Base-by-base conservation (phyloP, 2,888 invertebrate genomes). In the Eumerus sabulonum region DNA sequence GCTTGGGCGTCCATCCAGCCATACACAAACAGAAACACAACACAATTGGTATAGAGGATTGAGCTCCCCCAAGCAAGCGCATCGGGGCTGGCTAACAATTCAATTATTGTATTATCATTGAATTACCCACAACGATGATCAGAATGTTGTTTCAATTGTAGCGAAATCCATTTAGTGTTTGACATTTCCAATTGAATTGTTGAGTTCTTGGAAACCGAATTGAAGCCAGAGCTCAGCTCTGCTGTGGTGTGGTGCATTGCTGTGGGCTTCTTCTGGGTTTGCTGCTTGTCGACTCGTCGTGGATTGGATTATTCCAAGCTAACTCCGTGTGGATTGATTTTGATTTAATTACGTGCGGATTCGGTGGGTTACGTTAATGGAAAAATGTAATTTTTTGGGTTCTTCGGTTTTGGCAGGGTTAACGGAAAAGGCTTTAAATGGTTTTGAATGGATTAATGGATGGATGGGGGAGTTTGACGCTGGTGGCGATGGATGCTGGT, bases 101-200 rank as follows among this genome's bases (percentile, higher is more conserved):
- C 36, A 76, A 53, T 64, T 64, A 70, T 44, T 63, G 47, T 36
- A 53, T 47, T 48, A 45, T 63, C 45, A 53, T 62, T 62, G 70
- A 42, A 70, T 50, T 48, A 54, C 48, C 54, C 40, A 13, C 42
- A 44, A 63, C n/a, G 50, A 44, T 36, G 71, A 70, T 54, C 48
- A 50, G 56, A 19, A 56, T 63, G 56, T 44, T 63, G 44, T 63
- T 63, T 38, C 71, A 47, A 63, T 71, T 71, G 56, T 47, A 42
- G 56, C n/a, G 36, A 27, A 62, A 56, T 63, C 50, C 62, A 54
- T 63, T 71, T 71, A 44, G 42, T 11, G 42, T 57, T 71, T 62
- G 54, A 19, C 56, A 62, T 56, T 56, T 53, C 36, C 51, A 51
- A 38, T 53, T 13, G 60, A 59, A 59, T 44, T 36, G 17, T 16